Percentiles rank a stretch among this genome's conserved stretches.
phyloP scores from a whole-genome alignment of 2,797 vertebrate genomes.

The Myiotriccus ornatus region DNA sequence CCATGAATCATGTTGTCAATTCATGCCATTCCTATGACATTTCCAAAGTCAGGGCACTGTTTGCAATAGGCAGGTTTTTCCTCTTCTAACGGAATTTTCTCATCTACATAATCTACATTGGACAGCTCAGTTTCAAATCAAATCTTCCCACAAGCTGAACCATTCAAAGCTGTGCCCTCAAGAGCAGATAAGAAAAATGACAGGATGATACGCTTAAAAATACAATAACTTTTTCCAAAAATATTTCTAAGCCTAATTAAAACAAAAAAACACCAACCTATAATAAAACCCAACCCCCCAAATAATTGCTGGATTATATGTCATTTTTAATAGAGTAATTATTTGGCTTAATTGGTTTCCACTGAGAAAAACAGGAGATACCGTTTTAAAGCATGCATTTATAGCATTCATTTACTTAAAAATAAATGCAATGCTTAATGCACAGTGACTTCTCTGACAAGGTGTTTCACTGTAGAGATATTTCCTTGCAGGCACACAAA shows the following conservation, averaged over 20 bases:
- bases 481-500: accelerated
- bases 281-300: not conserved
- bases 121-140: not conserved
- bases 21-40: not conserved
- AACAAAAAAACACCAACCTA: not conserved
- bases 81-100: not conserved
- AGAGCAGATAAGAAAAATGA: not conserved
- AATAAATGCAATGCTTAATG: not conserved
- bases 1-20: not conserved
- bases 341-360: not conserved
- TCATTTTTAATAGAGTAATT: not conserved
- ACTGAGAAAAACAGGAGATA: not conserved
- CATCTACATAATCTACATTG: not conserved
- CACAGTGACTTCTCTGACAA: not conserved
- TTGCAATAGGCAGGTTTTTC: not conserved
- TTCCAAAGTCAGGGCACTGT: not conserved
- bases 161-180: not conserved
- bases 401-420: not conserved
- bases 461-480: not conserved
- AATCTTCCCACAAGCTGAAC: not conserved
- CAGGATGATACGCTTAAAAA: not conserved
- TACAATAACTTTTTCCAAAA: not conserved
- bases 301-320: not conserved
- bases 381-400: not conserved
- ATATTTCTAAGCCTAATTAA: not conserved